A percentile compares a stretch with the other conserved stretches of the same genome.
These are phyloP conservation scores for Suillia variegata DNA, from an alignment of 2,888 invertebrate species.

Conservation along the genomic window DNA sequence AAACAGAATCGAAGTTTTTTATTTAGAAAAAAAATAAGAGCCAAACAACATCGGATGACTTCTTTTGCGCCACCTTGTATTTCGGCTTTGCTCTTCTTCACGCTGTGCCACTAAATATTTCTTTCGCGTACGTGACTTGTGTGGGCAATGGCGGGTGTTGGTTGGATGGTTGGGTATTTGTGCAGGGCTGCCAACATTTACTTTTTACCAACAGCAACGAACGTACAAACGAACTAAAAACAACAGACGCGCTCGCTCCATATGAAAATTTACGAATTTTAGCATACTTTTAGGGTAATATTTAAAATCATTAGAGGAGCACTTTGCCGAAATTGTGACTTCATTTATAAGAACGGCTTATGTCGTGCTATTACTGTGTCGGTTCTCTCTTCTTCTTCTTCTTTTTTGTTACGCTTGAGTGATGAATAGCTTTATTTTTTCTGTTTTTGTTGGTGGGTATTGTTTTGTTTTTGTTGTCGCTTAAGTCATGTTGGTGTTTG, in stretches of 20 bases:
- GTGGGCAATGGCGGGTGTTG: not conserved
- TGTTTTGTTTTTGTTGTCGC: constrained; percentile 22
- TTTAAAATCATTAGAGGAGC: constrained; percentile 24
- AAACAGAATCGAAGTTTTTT: too few relatives aligned
- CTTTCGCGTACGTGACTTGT: constrained; percentile 16
- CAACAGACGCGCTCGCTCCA: not conserved
- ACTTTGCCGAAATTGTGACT: constrained; percentile 19
- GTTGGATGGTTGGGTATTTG: too few relatives aligned
- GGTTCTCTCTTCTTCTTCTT: too few relatives aligned
- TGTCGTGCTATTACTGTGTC: too few relatives aligned
- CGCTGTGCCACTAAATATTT: constrained; percentile 12
- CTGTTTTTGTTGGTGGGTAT: too few relatives aligned
- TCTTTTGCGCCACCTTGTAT: not conserved
- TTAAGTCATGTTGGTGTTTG: not conserved
- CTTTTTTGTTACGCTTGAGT: not conserved
- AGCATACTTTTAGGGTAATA: constrained; percentile 7
- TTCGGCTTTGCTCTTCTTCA: not conserved
- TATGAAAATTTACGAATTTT: not conserved
- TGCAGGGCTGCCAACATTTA: not conserved
- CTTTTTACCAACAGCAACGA: too few relatives aligned
- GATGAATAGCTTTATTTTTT: not conserved
- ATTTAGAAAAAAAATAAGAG: too few relatives aligned
- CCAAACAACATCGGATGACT: too few relatives aligned
- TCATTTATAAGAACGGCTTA: constrained; percentile 11
- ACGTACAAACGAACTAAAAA: too few relatives aligned